phyloP scores from a whole-genome alignment of 2,888 invertebrate species.

The Acleris cristana region DNA sequence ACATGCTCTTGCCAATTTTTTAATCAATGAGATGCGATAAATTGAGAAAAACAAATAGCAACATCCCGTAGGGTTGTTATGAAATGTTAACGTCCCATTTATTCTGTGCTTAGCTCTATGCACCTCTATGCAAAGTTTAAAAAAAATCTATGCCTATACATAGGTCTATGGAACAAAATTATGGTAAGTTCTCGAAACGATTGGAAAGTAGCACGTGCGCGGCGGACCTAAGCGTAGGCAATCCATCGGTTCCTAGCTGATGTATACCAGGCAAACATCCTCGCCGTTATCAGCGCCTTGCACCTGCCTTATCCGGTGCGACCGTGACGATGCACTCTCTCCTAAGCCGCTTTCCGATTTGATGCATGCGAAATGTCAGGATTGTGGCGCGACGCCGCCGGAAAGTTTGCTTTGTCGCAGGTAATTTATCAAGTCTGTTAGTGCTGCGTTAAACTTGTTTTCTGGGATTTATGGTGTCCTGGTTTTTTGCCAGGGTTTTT shows the following conservation, averaged over 20 bases:
- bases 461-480: background rate
- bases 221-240: slow-evolving; percentile 7
- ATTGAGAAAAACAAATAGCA: too few species aligned
- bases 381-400: slow-evolving; percentile 15
- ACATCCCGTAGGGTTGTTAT: too few species aligned
- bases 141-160: too few species aligned
- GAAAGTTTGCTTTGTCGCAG: slow-evolving; percentile 11
- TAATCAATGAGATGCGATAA: too few species aligned
- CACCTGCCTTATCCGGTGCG: slow-evolving; percentile 35
- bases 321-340: slow-evolving; percentile 32
- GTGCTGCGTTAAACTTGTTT: slow-evolving; percentile 5
- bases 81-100: too few species aligned
- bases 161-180: too few species aligned
- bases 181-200: background rate
- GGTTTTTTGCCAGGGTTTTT: background rate
- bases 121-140: too few species aligned
- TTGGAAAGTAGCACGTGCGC: background rate
- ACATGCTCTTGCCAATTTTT: too few species aligned
- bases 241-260: slow-evolving; percentile 21
- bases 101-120: too few species aligned
- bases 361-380: slow-evolving; percentile 57
- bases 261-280: slow-evolving; percentile 24
- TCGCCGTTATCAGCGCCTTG: slow-evolving; percentile 29
- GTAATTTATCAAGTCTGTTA: slow-evolving; percentile 12
- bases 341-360: slow-evolving; percentile 70